Base-by-base conservation (phyloP, 2,113 vertebrate genomes). In the Perca flavescens region DNA sequence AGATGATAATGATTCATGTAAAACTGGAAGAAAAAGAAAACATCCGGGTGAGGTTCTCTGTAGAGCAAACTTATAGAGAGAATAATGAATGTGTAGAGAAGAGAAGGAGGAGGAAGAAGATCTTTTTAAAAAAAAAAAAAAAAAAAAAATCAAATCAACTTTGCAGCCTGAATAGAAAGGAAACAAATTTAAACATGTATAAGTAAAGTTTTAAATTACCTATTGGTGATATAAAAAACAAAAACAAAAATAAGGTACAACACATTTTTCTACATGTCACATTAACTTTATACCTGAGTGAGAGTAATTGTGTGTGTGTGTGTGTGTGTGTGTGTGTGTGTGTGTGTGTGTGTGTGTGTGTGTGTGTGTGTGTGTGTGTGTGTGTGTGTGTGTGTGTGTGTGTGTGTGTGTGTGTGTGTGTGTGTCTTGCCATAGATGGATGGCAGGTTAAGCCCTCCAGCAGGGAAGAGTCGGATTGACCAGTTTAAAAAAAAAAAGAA, bases 1-100 rank as follows among this genome's bases (percentile, higher is more conserved):
- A 83, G 75, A 82, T 80, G 77, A 31, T 47, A 74, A 86, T 89
- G 84, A 91, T 72, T 92, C 82, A 91, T 86, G 71, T 80, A 71
- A 71, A 84, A 80, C 17, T 61, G 62, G 36, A 40, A 25, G 62
- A 66, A 53, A 53, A 22, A 28, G 28, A 28, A 53, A 57, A 53
- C 47, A 49, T 76, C 5, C 0, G 16, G 74, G 46, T 31, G 62
- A 71, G 68, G 66, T 69, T 74, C 70, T 52, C 68, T 72, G 34
- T 6, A 43, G 74, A 83, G 73, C 56, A 76, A 73, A 62, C 60
- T 28, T 49, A 40, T 40, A 49, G 49, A 69, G 46, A 80, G 75
- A 66, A 56, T 61, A 81, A 62, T 72, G 21, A 75, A 84, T 50
- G 43, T 65, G 43, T 68, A 53, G 25, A 63, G 34, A 60, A 25